Evolutionary conservation across 2,113 vertebrate species (phyloP).

Genomic region (Ophiodon elongatus): DNA sequence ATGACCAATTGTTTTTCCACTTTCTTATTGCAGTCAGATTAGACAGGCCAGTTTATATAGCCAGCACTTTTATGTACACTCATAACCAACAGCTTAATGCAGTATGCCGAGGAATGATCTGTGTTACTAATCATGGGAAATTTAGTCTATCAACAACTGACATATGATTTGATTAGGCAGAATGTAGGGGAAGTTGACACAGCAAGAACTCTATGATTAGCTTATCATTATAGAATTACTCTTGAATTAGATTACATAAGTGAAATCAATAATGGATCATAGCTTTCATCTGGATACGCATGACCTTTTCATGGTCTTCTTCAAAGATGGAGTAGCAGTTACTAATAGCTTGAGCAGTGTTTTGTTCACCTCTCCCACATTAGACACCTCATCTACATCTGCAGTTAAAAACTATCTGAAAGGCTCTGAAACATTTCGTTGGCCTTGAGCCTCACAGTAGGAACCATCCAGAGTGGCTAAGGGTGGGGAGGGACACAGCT

Average conservation of each 20-base stretch:
- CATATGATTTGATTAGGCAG: background rate
- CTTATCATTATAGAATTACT: background rate
- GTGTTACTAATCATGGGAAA: background rate
- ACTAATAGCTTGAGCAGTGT: constrained; percentile 7
- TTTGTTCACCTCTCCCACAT: constrained; percentile 12
- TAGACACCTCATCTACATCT: constrained; percentile 5
- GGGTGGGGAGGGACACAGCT: constrained; percentile 4
- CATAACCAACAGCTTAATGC: background rate
- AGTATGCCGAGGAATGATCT: background rate
- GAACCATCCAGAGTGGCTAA: constrained; percentile 6
- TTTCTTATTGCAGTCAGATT: background rate
- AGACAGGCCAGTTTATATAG: background rate
- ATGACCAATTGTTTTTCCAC: constrained; percentile 12
- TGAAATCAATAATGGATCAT: constrained; percentile 4
- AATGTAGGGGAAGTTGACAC: background rate
- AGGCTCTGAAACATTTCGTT: constrained; percentile 13
- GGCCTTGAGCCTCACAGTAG: background rate
- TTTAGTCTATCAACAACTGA: background rate
- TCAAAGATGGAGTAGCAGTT: background rate
- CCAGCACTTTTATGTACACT: background rate
- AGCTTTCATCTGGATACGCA: background rate
- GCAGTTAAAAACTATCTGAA: constrained; percentile 20
- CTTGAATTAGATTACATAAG: background rate
- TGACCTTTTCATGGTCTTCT: constrained; percentile 18
- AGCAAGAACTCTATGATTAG: constrained; percentile 9